phyloP scores from a whole-genome alignment of 2,888 invertebrate species.

The Miltochrista miniata region DNA sequence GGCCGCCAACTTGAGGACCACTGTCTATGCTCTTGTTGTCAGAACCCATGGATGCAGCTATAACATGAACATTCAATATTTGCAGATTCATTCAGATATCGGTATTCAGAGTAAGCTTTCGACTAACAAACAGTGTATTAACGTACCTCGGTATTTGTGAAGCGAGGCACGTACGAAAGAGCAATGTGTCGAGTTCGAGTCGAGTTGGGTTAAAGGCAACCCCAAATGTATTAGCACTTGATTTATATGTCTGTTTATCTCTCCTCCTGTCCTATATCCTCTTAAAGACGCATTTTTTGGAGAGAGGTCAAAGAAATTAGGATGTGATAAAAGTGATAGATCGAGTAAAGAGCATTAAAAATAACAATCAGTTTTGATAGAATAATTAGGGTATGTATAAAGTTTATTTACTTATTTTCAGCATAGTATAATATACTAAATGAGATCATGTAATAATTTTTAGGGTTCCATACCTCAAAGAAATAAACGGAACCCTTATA shows the following conservation, averaged over 20 bases:
- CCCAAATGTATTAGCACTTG: not conserved
- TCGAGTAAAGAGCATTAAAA: too few relatives aligned
- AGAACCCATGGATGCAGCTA: too few relatives aligned
- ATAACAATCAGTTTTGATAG: not conserved
- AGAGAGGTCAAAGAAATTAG: too few relatives aligned
- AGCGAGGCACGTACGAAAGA: conserved; percentile 16
- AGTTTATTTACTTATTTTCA: too few relatives aligned
- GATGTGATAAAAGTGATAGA: too few relatives aligned
- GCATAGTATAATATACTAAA: too few relatives aligned
- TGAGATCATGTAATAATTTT: too few relatives aligned
- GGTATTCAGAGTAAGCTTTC: conserved; percentile 21
- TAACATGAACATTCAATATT: not conserved
- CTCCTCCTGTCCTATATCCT: not conserved
- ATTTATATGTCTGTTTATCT: not conserved
- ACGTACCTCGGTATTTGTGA: conserved; percentile 17
- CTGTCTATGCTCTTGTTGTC: too few relatives aligned
- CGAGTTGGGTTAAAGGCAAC: not conserved
- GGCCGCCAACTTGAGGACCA: too few relatives aligned
- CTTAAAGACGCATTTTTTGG: not conserved
- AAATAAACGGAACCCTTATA: too few relatives aligned
- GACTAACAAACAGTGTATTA: conserved; percentile 23
- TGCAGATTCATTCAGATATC: conserved; percentile 4
- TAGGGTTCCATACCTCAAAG: too few relatives aligned
- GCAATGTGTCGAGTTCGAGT: not conserved
- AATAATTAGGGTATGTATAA: too few relatives aligned